phyloP scores from a whole-genome alignment of 1,140 invertebrate species.

The Drosophila baimaii region DNA sequence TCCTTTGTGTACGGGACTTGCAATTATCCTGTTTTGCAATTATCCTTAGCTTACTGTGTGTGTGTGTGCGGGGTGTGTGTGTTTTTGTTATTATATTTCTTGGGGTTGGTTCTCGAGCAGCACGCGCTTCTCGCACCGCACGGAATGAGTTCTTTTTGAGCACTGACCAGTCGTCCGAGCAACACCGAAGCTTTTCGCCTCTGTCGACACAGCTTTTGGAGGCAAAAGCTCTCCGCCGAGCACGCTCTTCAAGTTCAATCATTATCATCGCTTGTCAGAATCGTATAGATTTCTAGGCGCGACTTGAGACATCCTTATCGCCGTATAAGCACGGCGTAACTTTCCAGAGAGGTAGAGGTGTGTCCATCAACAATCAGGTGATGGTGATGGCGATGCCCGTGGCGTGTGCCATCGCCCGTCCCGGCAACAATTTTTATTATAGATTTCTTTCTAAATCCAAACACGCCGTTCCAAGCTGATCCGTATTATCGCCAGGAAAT shows the following conservation, averaged over 20 bases:
- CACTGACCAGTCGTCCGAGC: constrained; percentile 46
- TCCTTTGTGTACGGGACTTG: constrained; percentile 9
- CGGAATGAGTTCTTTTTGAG: constrained; percentile 70
- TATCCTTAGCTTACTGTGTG: constrained; percentile 51
- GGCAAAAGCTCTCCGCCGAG: constrained; percentile 42
- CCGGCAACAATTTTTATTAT: constrained; percentile 40
- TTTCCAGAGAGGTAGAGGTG: constrained; percentile 59
- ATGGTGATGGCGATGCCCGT: constrained; percentile 25
- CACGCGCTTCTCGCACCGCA: constrained; percentile 55
- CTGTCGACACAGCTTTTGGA: constrained; percentile 23
- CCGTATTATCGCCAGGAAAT: constrained; percentile 13
- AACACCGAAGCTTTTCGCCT: constrained; percentile 60
- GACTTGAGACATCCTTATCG: constrained; percentile 45
- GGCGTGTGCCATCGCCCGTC: constrained; percentile 49
- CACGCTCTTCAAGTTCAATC: constrained; percentile 44
- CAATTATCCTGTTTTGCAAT: constrained; percentile 32
- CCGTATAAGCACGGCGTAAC: constrained; percentile 42
- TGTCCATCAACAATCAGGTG: constrained; percentile 52
- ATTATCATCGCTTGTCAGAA: constrained; percentile 53
- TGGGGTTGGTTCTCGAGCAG: constrained; percentile 49
- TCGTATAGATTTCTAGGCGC: constrained; percentile 35
- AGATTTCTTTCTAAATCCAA: constrained; percentile 28
- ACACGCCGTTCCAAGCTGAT: constrained; percentile 35
- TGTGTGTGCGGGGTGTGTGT: constrained; percentile 32
- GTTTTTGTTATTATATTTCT: constrained; percentile 40